Base-by-base conservation (phyloP, 2,888 invertebrate species). In the Galerucella calmariensis region DNA sequence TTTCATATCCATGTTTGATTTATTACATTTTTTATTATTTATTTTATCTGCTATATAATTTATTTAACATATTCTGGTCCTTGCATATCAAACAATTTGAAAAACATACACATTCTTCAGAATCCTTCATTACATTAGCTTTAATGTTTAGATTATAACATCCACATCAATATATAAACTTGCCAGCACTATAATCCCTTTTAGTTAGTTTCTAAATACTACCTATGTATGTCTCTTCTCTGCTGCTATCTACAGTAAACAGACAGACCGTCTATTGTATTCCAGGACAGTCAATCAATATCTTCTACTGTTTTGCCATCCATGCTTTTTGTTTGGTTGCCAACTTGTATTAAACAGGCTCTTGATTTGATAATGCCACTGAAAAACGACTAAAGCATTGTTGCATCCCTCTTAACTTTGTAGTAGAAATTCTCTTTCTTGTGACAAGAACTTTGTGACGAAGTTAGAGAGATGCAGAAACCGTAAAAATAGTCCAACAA, bases 291-390 rank as follows among this genome's bases (percentile, higher is more conserved):
- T 81, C 80, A 79, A 79, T 80, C 80, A 80, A 80, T 80, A 80
- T 79, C 79, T 78, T 78, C 78, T 75, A 74, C 59, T 76, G 78
- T 80, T 80, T 83, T 83, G 76, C 72, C 66, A 80, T 81, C 79
- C 75, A 75, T 73, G 80, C 81, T 81, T 82, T 81, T 83, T 83
- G 83, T 83, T 81, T 79, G 78, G 77, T 77, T 82, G 82, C 81
- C 82, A 82, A 82, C 76, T 81, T 79, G 79, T 79, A 83, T 82
- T 81, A 81, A 82, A 83, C 76, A 81, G 81, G 79, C 81, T 80
- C 79, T 77, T 79, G 78, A 81, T 82, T 80, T 80, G 80, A 82
- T 82, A 82, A 81, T 77, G 69, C 69, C 68, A 76, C 62, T 66
- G 74, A 76, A 76, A 74, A 74, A 74, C 71, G 71, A 61, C 59